Evolutionary conservation across 2,888 invertebrate genomes (phyloP).

Genomic region (Epistrophe eligans): DNA sequence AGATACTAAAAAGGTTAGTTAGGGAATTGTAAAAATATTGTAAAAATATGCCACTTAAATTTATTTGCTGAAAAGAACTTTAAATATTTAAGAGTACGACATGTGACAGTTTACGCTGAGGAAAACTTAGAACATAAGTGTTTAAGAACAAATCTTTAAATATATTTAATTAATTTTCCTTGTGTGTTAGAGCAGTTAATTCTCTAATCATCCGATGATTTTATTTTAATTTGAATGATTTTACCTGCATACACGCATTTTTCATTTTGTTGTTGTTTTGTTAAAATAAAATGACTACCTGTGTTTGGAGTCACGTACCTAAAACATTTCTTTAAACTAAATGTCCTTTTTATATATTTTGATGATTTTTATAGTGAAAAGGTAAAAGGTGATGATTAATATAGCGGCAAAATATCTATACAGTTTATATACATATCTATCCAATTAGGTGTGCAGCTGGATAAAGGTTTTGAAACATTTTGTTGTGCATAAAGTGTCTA

Average conservation of each 20-base stretch:
- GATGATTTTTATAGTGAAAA: conserved; percentile 27
- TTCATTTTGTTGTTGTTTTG: neutral
- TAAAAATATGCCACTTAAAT: no score
- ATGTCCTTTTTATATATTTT: conserved; percentile 45
- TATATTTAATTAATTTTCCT: no score
- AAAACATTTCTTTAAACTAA: neutral
- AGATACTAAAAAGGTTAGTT: neutral
- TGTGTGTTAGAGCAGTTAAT: no score
- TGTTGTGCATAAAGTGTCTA: neutral
- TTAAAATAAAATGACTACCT: neutral
- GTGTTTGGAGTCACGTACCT: conserved; percentile 4
- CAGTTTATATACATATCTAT: conserved; percentile 14
- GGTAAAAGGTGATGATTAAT: conserved; percentile 70
- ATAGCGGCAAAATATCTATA: conserved; percentile 33
- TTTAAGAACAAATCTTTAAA: no score
- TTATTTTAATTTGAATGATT: no score
- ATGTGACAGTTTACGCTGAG: no score
- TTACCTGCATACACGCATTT: neutral
- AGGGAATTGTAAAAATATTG: neutral
- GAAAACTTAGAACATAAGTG: no score
- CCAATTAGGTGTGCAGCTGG: conserved; percentile 70
- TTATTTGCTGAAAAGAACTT: no score
- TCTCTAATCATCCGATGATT: no score
- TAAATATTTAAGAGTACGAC: no score
- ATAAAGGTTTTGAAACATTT: conserved; percentile 21